Base-by-base conservation (phyloP, 2,888 invertebrate species). In the Girardia tigrina region DNA sequence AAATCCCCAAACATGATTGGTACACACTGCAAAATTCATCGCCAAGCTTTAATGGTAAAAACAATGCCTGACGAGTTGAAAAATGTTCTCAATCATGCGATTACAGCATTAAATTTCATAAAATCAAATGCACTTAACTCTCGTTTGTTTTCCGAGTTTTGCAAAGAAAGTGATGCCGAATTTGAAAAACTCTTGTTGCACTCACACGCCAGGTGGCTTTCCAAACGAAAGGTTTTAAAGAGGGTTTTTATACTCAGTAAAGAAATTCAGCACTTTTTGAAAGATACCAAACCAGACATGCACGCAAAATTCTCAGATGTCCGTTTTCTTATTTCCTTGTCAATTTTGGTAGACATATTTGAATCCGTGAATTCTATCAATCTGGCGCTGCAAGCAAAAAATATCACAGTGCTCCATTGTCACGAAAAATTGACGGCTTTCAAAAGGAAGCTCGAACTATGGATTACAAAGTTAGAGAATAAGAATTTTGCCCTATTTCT, bases 1-100 rank as follows among this genome's bases (percentile, higher is more conserved):
- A 70, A 70, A 26, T 70, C 26, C 82, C 82, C 8, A 81, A 78
- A 27, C 81, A 77, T 6, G 78, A 76, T 8, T 78, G 28, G 27
- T 77, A 75, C 16, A 70, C 23, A 70, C 70, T 70, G 70, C n/a
- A 70, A 6, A 12, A 70, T 36, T 36, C 16, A 36, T 36, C 36
- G 36, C 36, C 36, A 36, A 36, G 36, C 36, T 16, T 36, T 36
- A 36, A 36, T 36, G 36, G 16, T 36, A 16, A 36, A 36, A 36
- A 36, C 36, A 8, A 36, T 36, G 36, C 36, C 36, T 36, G 36
- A 36, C 36, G 36, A 36, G 36, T 36, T 36, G 16, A 36, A 36
- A 36, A 36, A 36, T 36, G 36, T 36, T 36, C 36, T 36, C 36
- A 36, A 36, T 36, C 36, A 36, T 36, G 36, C 16, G 36, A 36